phyloP scores from a whole-genome alignment of 2,888 invertebrate genomes.

The Scrobipalpa costella region DNA sequence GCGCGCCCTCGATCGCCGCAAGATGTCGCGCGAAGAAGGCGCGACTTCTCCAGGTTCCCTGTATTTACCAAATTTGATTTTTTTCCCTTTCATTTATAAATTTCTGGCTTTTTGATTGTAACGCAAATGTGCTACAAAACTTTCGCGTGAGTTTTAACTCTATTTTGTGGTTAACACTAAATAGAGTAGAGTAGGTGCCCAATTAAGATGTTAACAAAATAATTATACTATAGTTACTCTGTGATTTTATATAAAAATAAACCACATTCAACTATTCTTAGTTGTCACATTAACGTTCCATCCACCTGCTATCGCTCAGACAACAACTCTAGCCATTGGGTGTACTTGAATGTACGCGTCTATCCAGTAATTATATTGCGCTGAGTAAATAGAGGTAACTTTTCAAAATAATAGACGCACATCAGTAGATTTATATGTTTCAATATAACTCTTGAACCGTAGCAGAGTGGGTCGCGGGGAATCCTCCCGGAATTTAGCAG shows the following conservation, averaged over 20 bases:
- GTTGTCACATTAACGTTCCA: slow-evolving; percentile 68
- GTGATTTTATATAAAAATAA: neutral
- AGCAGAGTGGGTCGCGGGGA: slow-evolving; percentile 73
- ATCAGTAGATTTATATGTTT: slow-evolving; percentile 50
- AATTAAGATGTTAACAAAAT: too few relatives aligned
- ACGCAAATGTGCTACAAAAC: neutral
- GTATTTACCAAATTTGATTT: slow-evolving; percentile 45
- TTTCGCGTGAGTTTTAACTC: neutral
- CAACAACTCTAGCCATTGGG: slow-evolving; percentile 30
- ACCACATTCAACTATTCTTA: slow-evolving; percentile 62
- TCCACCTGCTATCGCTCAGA: slow-evolving; percentile 64
- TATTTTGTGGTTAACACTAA: too few relatives aligned
- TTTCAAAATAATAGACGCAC: slow-evolving; percentile 27
- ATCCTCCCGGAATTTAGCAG: slow-evolving; percentile 75
- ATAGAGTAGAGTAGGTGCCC: too few relatives aligned
- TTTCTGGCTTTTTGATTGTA: neutral
- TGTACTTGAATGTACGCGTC: slow-evolving; percentile 33
- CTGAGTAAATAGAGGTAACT: slow-evolving; percentile 1
- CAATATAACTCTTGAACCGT: slow-evolving; percentile 61
- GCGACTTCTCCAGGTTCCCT: slow-evolving; percentile 68
- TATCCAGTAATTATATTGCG: neutral
- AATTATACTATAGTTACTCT: too few relatives aligned
- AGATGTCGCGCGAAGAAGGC: slow-evolving; percentile 74
- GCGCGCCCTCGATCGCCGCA: slow-evolving; percentile 69
- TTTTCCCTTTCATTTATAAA: slow-evolving; percentile 11